Percentiles rank a stretch among this genome's conserved stretches.
Conservation (phyloP, 1,140 invertebrate species). For the Alviniconcha marisindica region DNA sequence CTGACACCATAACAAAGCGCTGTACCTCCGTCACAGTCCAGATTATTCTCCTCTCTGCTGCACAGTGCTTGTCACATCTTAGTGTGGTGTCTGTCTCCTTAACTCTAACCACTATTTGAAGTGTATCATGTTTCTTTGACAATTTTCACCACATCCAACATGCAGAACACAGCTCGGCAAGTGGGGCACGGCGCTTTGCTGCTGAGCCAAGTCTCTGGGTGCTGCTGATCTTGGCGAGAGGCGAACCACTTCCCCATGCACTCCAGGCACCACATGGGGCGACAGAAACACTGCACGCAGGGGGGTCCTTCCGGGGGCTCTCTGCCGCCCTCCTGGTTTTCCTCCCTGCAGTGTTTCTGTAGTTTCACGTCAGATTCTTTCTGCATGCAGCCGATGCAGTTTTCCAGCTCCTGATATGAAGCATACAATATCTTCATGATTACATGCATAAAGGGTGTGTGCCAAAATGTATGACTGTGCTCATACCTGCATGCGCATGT, state of each 20-base stretch:
- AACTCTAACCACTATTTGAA: too few species aligned
- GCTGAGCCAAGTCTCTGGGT: slow-evolving; percentile 87
- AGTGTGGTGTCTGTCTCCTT: too few species aligned
- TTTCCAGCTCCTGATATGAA: slow-evolving; percentile 83
- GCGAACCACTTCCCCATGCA: slow-evolving; percentile 88
- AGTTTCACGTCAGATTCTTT: slow-evolving; percentile 88
- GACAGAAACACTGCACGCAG: slow-evolving; percentile 83
- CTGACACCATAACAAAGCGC: too few species aligned
- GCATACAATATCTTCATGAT: not conserved
- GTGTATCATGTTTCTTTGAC: too few species aligned
- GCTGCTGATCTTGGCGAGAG: slow-evolving; percentile 86
- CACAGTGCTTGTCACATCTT: too few species aligned
- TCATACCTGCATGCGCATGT: too few species aligned
- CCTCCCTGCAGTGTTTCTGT: slow-evolving; percentile 82
- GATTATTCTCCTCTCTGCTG: too few species aligned
- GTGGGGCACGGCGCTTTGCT: slow-evolving; percentile 93
- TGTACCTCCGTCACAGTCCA: too few species aligned
- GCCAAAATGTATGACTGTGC: not conserved
- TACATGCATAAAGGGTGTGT: not conserved
- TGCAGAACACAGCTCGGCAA: slow-evolving; percentile 90
- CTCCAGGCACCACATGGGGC: slow-evolving; percentile 92
- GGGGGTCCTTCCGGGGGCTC: slow-evolving; percentile 77
- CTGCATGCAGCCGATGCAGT: slow-evolving; percentile 93
- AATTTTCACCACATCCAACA: slow-evolving; percentile 85
- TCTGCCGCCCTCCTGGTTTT: slow-evolving; percentile 47